These are phyloP conservation scores for Conistra vaccinii DNA, from an alignment of 2,888 invertebrate genomes.

Conservation along the genomic window DNA sequence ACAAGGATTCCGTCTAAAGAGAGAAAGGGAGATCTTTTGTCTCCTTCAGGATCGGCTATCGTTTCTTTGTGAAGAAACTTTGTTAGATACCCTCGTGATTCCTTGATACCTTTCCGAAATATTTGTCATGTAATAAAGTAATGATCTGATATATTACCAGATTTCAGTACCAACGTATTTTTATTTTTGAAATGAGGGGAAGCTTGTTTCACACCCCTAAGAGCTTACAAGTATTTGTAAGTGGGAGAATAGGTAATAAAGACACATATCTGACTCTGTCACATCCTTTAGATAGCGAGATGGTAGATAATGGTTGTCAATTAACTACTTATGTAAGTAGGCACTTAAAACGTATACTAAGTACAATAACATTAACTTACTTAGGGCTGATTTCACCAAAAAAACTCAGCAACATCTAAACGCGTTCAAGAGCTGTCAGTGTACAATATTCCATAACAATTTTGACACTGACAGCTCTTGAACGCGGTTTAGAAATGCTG, in stretches of 20 bases:
- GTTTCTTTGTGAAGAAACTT: conserved; percentile 45
- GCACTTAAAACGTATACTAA: neutral
- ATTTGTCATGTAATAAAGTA: conserved; percentile 51
- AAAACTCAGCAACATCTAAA: too few relatives aligned
- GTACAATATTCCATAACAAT: too few relatives aligned
- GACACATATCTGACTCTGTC: neutral
- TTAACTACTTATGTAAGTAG: too few relatives aligned
- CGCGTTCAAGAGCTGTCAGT: too few relatives aligned
- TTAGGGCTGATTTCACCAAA: too few relatives aligned
- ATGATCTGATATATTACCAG: conserved; percentile 59
- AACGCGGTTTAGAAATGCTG: too few relatives aligned
- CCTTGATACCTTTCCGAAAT: conserved; percentile 32
- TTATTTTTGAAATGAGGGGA: conserved; percentile 39
- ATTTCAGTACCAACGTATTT: conserved; percentile 44
- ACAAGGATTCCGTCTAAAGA: conserved; percentile 7
- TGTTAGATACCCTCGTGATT: conserved; percentile 41
- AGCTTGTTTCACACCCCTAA: neutral
- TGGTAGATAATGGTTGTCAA: too few relatives aligned
- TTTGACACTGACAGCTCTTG: too few relatives aligned
- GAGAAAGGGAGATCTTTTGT: conserved; percentile 45
- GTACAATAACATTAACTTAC: neutral
- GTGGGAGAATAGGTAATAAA: neutral
- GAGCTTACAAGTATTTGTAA: neutral
- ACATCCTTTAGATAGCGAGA: too few relatives aligned
- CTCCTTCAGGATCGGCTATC: conserved; percentile 22